phyloP scores from a whole-genome alignment of 2,888 invertebrate genomes.

The Drosophila kokeensis region DNA sequence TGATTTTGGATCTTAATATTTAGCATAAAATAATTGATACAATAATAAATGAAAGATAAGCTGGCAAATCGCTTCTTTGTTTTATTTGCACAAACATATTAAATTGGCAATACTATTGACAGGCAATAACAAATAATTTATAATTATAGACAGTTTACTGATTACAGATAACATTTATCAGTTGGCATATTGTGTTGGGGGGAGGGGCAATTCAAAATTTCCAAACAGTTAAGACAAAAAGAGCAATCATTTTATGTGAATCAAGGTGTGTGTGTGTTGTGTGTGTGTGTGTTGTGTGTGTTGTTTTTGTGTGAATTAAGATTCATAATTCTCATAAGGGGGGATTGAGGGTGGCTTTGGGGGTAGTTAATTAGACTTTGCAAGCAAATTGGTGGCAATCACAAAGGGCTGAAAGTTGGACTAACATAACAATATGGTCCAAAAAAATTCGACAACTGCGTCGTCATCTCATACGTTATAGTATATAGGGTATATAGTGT shows the following conservation, averaged over 20 bases:
- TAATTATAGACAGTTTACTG: conserved; percentile 30
- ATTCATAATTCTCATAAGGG: conserved; percentile 71
- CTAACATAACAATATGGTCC: conserved; percentile 55
- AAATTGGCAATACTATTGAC: too few species aligned
- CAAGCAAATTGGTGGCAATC: conserved; percentile 77
- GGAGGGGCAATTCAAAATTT: conserved; percentile 42
- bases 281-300: conserved; percentile 25
- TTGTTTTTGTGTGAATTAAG: conserved; percentile 45
- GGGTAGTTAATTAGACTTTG: conserved; percentile 41
- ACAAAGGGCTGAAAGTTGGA: conserved; percentile 52
- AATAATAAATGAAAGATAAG: neutral
- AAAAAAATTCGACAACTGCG: conserved; percentile 43
- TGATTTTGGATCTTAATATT: neutral
- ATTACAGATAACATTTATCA: conserved; percentile 14
- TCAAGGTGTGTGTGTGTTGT: conserved; percentile 25
- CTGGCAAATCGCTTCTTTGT: neutral
- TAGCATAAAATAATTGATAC: neutral
- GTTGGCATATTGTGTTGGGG: neutral
- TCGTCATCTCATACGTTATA: conserved; percentile 57
- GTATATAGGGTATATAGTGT: conserved; percentile 38
- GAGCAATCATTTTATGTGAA: conserved; percentile 44
- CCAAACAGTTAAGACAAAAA: conserved; percentile 35
- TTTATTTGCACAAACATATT: too few species aligned
- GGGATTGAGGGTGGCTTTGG: neutral
- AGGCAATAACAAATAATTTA: conserved; percentile 50